Percentiles rank a stretch among this genome's conserved stretches.
These are phyloP conservation scores for Grapholita molesta DNA, from an alignment of 1,140 invertebrate species.

Conservation along the genomic window DNA sequence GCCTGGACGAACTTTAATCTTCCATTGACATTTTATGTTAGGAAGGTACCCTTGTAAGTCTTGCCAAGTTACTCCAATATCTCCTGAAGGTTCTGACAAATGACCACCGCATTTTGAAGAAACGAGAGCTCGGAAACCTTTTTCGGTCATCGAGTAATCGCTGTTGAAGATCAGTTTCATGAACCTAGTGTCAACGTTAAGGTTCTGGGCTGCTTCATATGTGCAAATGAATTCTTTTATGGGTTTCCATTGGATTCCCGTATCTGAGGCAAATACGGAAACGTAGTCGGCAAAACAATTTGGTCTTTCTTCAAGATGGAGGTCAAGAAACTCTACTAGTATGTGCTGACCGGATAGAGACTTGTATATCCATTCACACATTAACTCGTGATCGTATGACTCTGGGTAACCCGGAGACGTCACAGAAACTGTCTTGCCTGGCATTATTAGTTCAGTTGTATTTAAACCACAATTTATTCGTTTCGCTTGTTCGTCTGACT, in stretches of 20 bases:
- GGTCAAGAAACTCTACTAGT: slow-evolving; percentile 70
- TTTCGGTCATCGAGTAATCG: slow-evolving; percentile 46
- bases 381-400: slow-evolving; percentile 82
- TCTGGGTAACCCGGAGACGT: slow-evolving; percentile 89
- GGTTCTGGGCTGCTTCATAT: slow-evolving; percentile 50
- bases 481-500: slow-evolving; percentile 32
- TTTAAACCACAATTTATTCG: slow-evolving; percentile 74
- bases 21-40: slow-evolving; percentile 82
- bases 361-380: slow-evolving; percentile 88
- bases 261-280: slow-evolving; percentile 75
- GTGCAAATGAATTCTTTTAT: slow-evolving; percentile 77
- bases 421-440: slow-evolving; percentile 49
- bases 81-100: slow-evolving; percentile 59
- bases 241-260: slow-evolving; percentile 63
- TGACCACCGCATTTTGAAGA: slow-evolving; percentile 80
- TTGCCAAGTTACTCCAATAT: slow-evolving; percentile 50
- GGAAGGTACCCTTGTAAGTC: slow-evolving; percentile 27
- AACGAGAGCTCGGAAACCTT: slow-evolving; percentile 52
- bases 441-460: slow-evolving; percentile 38
- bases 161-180: slow-evolving; percentile 70
- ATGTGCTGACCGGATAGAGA: slow-evolving; percentile 80
- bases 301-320: slow-evolving; percentile 80
- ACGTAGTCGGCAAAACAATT: slow-evolving; percentile 81
- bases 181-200: slow-evolving; percentile 46
- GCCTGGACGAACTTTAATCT: slow-evolving; percentile 83